Conservation (phyloP, 2,797 vertebrate genomes). For the Chanos chanos region DNA sequence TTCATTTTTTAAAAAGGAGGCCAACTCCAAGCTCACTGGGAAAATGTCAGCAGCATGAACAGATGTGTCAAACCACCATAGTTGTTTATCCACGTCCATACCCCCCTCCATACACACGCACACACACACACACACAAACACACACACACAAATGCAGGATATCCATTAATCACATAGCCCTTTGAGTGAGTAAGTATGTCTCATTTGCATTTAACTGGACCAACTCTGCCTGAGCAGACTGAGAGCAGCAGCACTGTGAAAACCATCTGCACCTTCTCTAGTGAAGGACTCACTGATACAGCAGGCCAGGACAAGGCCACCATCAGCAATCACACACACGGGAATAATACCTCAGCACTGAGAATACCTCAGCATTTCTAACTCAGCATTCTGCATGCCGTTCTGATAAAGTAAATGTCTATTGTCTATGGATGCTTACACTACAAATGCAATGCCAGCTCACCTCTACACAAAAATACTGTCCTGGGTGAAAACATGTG, state of each 20-base stretch:
- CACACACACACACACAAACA: background rate
- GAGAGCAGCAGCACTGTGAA: background rate
- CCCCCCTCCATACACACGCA: background rate
- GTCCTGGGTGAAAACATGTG: too few species aligned
- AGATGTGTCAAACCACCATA: background rate
- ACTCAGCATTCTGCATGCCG: too few species aligned
- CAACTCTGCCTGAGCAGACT: background rate
- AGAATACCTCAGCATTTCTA: too few species aligned
- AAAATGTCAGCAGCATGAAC: background rate
- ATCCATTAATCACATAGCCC: conserved; percentile 35
- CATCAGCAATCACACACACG: too few species aligned
- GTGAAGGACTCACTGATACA: too few species aligned
- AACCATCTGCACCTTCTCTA: too few species aligned
- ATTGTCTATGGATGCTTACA: too few species aligned
- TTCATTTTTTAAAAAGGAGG: conserved; percentile 16
- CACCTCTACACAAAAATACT: too few species aligned
- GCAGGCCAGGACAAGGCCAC: too few species aligned
- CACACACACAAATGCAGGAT: background rate
- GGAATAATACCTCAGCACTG: too few species aligned
- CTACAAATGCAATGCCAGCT: too few species aligned
- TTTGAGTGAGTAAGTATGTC: conserved; percentile 17
- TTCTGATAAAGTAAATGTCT: too few species aligned
- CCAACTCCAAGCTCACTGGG: background rate
- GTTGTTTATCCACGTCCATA: background rate
- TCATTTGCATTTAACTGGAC: conserved; percentile 27